A percentile compares a stretch with the other conserved stretches of the same genome.
Conservation (phyloP, 1,140 invertebrate genomes). For the Zaprionus camerounensis region DNA sequence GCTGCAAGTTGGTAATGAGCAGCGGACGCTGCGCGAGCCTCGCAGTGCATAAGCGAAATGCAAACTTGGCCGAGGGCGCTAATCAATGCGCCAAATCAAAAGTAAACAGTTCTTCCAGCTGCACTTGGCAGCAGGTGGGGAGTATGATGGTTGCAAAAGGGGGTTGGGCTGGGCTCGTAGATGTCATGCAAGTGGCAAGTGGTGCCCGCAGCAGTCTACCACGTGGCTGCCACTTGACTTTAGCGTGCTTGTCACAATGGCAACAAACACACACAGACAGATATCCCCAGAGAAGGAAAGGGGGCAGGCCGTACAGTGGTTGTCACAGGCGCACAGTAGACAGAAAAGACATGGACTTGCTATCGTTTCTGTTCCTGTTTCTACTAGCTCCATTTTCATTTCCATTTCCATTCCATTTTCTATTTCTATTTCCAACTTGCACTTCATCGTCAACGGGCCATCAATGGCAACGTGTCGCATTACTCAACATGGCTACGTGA, state of each 20-base stretch:
- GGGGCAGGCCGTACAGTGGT: not conserved
- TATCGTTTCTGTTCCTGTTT: constrained; percentile 12
- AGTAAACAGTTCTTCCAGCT: constrained; percentile 47
- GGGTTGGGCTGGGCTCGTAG: not conserved
- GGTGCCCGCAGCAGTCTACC: constrained; percentile 30
- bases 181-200: constrained; percentile 37
- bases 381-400: constrained; percentile 33
- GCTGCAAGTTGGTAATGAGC: constrained; percentile 10
- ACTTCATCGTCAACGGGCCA: constrained; percentile 80
- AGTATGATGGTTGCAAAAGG: too few species aligned
- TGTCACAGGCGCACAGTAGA: constrained; percentile 2
- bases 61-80: constrained; percentile 60
- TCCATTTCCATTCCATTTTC: constrained; percentile 47
- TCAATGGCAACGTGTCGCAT: constrained; percentile 80
- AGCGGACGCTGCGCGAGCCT: constrained; percentile 65
- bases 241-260: constrained; percentile 52
- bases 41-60: constrained; percentile 77
- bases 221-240: constrained; percentile 61
- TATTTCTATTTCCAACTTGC: constrained; percentile 77
- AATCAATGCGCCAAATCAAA: constrained; percentile 76
- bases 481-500: constrained; percentile 78
- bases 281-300: not conserved
- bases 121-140: not conserved
- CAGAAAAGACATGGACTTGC: not conserved
- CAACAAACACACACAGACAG: constrained; percentile 9